Evolutionary conservation across 64 coral and sea anemone species (phyloP).

Genomic region (Dendronephthya gigantea): DNA sequence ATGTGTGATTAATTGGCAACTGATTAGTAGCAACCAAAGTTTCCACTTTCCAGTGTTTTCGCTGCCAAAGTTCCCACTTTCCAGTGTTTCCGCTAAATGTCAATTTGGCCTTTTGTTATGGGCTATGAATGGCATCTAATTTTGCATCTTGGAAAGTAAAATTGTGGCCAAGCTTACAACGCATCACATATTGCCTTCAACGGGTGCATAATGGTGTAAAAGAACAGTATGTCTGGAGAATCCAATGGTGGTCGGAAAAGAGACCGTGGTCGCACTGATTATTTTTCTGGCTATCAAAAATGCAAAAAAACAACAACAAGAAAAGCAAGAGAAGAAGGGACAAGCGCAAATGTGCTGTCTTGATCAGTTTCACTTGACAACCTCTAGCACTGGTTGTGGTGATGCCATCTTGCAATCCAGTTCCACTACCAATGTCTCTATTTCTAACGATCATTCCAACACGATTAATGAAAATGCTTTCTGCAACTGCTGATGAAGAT

Average conservation of each 20-base stretch:
- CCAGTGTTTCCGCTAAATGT: too few relatives aligned
- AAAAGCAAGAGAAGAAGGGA: constrained; percentile 3
- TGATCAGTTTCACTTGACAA: neutral
- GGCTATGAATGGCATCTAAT: too few relatives aligned
- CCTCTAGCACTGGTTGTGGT: neutral
- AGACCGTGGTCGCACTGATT: neutral
- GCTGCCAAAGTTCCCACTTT: too few relatives aligned
- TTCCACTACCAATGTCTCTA: neutral
- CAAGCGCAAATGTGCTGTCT: neutral
- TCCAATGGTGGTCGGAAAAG: neutral
- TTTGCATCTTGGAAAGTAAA: too few relatives aligned
- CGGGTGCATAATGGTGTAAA: too few relatives aligned
- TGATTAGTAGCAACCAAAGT: too few relatives aligned
- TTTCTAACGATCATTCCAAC: neutral
- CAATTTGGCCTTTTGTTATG: too few relatives aligned
- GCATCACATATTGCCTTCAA: too few relatives aligned
- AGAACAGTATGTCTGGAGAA: too few relatives aligned
- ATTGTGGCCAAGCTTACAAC: too few relatives aligned
- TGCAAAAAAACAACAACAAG: constrained; percentile 5
- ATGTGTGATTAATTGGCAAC: too few relatives aligned
- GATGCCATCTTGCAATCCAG: neutral
- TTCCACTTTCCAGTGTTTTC: too few relatives aligned
- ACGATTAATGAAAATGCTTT: neutral
- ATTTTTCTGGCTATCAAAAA: neutral
- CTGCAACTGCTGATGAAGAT: neutral